Evolutionary conservation across 2,888 invertebrate genomes (phyloP), one percentile per base, ranked within the genome.

Genomic region (Meandrusa payeni): DNA sequence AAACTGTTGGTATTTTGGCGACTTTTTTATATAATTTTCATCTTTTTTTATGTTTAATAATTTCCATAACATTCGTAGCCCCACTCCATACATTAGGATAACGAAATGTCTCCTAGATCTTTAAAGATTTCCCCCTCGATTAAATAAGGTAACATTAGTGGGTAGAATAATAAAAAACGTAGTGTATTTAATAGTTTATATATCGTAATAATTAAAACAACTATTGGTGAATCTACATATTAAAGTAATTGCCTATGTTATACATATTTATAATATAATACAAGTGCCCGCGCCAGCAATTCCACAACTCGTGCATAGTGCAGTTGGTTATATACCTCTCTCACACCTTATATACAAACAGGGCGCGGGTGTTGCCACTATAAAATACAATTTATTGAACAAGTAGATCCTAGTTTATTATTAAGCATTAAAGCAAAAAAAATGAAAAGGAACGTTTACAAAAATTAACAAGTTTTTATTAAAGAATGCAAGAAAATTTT

Each of bases 291-390:
- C 79, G 78, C 73, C 69, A 51, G 48, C 86, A 87, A 86, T 86
- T 86, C 86, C 86, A 73, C 63, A 55, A 54, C 42, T 71, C 61
- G 86, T 86, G 86, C 86, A 85, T 78, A 62, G 47, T 79, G 81
- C 85, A 86, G 85, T 76, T 60, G 56, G 57, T 59, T 45, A 50
- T 55, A 51, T 46, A 51, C 52, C 57, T 53, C 48, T 58, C 55
- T 58, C 55, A 57, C 40, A 39, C 48, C 26, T 42, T 79, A 79
- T 79, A 41, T 80, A 80, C 79, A 81, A 44, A 65, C 54, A 69
- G 60, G 73, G 69, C 77, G 71, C 66, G 56, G 53, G 42, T 15
- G 22, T 45, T 46, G 12, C 48, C 41, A 29, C 13, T 39, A 39
- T 40, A 15, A 24, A 37, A 36, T 37, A 42, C 31, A 29, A 31